phyloP scores from a whole-genome alignment of 2,888 invertebrate species.

The Archips xylosteana region DNA sequence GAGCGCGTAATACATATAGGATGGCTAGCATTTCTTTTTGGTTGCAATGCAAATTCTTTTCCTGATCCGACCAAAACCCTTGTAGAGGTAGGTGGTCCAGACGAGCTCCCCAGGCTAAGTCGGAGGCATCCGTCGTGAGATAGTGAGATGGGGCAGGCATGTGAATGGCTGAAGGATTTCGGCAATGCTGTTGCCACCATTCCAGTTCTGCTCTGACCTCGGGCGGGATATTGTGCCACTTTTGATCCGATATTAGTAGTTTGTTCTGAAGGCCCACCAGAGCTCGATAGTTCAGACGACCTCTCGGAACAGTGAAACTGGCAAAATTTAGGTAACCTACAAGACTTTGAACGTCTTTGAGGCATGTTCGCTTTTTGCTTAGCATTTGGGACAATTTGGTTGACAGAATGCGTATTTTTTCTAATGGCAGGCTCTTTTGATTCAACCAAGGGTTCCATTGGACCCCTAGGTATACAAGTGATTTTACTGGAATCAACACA shows the following conservation, averaged over 20 bases:
- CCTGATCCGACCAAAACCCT: not conserved
- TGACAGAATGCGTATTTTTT: not conserved
- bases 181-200: not conserved
- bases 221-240: not conserved
- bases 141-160: not conserved
- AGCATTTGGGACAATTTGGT: not conserved
- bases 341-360: not conserved
- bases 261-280: not conserved
- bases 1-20: not conserved
- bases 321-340: not conserved
- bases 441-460: slow-evolving; percentile 4
- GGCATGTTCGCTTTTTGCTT: not conserved
- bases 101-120: slow-evolving; percentile 7
- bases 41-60: slow-evolving; percentile 6
- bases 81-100: not conserved
- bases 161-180: not conserved
- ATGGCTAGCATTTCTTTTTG: slow-evolving; percentile 4
- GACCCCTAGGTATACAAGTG: not conserved
- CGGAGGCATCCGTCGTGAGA: slow-evolving; percentile 15
- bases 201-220: not conserved
- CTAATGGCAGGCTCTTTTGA: slow-evolving; percentile 6
- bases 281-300: not conserved
- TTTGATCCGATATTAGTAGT: not conserved
- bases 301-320: not conserved
- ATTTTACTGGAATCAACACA: slow-evolving; percentile 25